Conservation (phyloP, 2,888 invertebrate genomes). For the Tortrix viridana region DNA sequence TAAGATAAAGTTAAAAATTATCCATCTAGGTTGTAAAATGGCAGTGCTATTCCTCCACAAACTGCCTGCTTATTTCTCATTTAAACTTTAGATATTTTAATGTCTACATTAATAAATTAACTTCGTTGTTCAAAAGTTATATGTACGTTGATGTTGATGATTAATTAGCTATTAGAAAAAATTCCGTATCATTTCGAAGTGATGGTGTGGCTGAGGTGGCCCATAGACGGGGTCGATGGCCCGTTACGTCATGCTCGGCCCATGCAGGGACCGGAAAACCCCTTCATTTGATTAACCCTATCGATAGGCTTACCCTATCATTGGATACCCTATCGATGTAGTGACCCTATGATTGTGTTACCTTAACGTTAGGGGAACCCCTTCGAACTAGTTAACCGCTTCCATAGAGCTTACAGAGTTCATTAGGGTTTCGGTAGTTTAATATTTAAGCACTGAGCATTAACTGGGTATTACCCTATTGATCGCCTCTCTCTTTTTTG, state of each 20-base stretch:
- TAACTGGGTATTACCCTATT: too few relatives aligned
- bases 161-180: constrained; percentile 39
- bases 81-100: neutral
- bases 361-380: too few relatives aligned
- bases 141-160: constrained; percentile 31
- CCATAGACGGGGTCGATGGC: constrained; percentile 62
- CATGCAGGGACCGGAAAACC: too few relatives aligned
- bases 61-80: neutral
- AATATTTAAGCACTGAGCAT: too few relatives aligned
- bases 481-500: too few relatives aligned
- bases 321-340: too few relatives aligned
- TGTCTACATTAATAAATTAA: constrained; percentile 9
- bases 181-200: constrained; percentile 56
- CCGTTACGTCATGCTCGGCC: constrained; percentile 73
- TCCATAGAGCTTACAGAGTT: too few relatives aligned
- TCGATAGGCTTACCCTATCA: too few relatives aligned
- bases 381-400: too few relatives aligned
- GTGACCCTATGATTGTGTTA: too few relatives aligned
- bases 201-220: constrained; percentile 60
- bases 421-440: too few relatives aligned
- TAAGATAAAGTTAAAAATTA: neutral
- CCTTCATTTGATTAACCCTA: too few relatives aligned
- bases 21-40: neutral
- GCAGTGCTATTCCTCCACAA: neutral
- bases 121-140: neutral